phyloP scores from a whole-genome alignment of 2,113 vertebrate species.

The Terrapene triunguis region DNA sequence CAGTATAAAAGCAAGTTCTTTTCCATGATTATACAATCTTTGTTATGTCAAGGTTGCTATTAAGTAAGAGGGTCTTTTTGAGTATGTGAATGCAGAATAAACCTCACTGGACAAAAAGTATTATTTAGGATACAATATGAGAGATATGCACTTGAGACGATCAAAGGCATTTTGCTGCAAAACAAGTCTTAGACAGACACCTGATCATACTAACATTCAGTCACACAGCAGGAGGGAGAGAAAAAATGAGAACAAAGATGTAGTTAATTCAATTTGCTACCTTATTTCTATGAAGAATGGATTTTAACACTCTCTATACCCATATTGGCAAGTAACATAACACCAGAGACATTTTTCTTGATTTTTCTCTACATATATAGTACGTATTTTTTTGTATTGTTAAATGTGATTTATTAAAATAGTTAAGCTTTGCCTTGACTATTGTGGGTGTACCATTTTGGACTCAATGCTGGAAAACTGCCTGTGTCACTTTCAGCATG shows the following conservation, averaged over 20 bases:
- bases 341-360: neutral
- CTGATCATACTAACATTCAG: neutral
- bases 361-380: neutral
- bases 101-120: neutral
- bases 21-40: neutral
- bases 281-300: neutral
- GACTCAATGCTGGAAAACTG: neutral
- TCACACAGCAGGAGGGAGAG: neutral
- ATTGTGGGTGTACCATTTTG: neutral
- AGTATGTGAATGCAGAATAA: neutral
- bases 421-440: neutral
- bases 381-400: neutral
- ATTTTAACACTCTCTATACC: neutral
- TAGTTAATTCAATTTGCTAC: neutral
- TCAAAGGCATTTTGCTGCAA: neutral
- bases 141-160: rapidly evolving
- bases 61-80: neutral
- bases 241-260: neutral
- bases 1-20: neutral
- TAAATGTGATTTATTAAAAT: neutral
- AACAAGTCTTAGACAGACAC: neutral
- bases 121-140: neutral
- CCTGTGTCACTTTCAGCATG: neutral
- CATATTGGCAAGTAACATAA: rapidly evolving
- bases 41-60: neutral